Base-by-base conservation (phyloP, 2,888 invertebrate species). In the Colostygia pectinataria region DNA sequence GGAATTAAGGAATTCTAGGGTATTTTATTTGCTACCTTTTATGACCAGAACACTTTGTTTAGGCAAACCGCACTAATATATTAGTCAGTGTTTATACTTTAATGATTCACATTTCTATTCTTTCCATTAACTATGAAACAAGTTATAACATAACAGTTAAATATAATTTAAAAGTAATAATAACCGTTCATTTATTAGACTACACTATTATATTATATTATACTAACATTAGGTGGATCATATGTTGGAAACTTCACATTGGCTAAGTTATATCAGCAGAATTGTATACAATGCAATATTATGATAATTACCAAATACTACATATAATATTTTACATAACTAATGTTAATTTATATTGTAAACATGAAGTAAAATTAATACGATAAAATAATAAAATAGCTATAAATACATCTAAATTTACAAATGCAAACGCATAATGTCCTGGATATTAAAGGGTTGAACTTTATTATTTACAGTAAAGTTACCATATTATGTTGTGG, bases 121-220 rank as follows among this genome's bases (percentile, higher is more conserved):
- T n/a, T n/a, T n/a, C n/a, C n/a, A n/a, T n/a, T n/a, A n/a, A n/a
- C n/a, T n/a, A n/a, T n/a, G n/a, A n/a, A n/a, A n/a, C n/a, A n/a
- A n/a, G n/a, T n/a, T n/a, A n/a, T n/a, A n/a, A n/a, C n/a, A 25
- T 28, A 18, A 38, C 28, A 38, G 18, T 15, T 25, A 15, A 14
- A 38, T 38, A 38, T 4, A 38, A 27, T 38, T 27, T 38, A 38
- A 12, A 28, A 38, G 18, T 1, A 28, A 38, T 7, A 28, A 38
- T 28, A 28, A 28, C 27, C 20, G 18, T 28, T 10, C 20, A 20
- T 10, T 33, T 20, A 9, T 20, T n/a, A 20, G 12, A 33, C n/a
- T n/a, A n/a, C n/a, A n/a, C n/a, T n/a, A n/a, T n/a, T n/a, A n/a
- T n/a, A n/a, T n/a, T n/a, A n/a, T n/a, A n/a, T n/a, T n/a, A n/a